Percentiles rank a stretch among this genome's conserved stretches.
Conservation (phyloP, 2,113 vertebrate genomes). For the Sorex araneus region DNA sequence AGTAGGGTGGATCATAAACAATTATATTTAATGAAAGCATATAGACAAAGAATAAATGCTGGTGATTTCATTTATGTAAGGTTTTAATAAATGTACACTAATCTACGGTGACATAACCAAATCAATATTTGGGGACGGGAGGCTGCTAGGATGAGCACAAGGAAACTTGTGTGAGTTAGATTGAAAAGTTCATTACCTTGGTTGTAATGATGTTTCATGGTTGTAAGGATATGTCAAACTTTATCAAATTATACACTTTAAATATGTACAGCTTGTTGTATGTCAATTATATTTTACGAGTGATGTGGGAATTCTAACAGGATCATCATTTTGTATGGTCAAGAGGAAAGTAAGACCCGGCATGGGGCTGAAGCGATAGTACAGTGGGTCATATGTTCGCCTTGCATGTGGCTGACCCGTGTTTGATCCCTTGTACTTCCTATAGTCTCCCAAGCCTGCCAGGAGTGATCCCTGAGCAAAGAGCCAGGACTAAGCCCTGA, state of each 20-base stretch:
- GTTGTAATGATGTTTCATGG: neutral
- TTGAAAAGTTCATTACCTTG: neutral
- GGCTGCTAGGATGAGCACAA: neutral
- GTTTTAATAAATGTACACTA: conserved; percentile 3
- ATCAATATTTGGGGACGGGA: neutral
- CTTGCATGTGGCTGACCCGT: too few species aligned
- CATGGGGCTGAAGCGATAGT: too few species aligned
- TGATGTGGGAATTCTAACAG: neutral
- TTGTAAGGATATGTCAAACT: neutral
- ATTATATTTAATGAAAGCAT: neutral
- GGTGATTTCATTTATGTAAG: neutral
- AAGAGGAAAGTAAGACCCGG: too few species aligned
- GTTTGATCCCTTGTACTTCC: too few species aligned
- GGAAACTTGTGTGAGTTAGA: neutral
- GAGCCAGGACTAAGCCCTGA: too few species aligned
- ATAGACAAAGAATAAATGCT: neutral
- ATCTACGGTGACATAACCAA: neutral
- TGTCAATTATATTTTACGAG: neutral
- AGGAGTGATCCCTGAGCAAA: too few species aligned
- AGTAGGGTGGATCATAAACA: neutral
- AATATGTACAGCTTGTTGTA: neutral
- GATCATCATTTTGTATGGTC: neutral
- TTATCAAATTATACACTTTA: neutral
- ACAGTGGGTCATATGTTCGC: too few species aligned
- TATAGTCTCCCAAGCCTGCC: too few species aligned